These are phyloP conservation scores for Thaumatotibia leucotreta DNA, from an alignment of 1,140 invertebrate species.

Conservation along the genomic window DNA sequence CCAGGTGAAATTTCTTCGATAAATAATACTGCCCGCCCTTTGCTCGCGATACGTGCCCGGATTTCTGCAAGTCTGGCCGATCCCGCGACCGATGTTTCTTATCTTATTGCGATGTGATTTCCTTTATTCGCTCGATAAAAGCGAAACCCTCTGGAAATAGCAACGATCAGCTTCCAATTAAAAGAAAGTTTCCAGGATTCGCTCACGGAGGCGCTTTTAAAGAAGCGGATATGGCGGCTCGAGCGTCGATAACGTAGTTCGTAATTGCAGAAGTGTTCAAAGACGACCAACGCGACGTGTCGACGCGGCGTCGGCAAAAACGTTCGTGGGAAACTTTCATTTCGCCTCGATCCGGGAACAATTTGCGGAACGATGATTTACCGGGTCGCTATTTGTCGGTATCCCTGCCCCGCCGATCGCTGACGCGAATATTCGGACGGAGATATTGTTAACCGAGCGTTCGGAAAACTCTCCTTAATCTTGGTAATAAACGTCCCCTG, in stretches of 20 bases:
- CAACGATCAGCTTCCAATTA: not conserved
- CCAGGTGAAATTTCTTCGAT: conserved; percentile 23
- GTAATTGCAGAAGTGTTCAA: conserved; percentile 49
- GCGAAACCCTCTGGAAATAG: not conserved
- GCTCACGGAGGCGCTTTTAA: conserved; percentile 19
- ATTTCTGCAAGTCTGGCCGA: conserved; percentile 16
- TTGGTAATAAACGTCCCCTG: conserved; percentile 28
- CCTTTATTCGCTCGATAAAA: not conserved
- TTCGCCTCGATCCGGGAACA: conserved; percentile 25
- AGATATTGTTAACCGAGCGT: conserved; percentile 25
- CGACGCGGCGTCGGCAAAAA: conserved; percentile 34
- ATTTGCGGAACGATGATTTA: conserved; percentile 40
- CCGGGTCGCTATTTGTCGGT: conserved; percentile 43
- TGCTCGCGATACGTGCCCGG: conserved; percentile 15
- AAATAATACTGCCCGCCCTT: conserved; percentile 24
- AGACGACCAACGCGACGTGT: conserved; percentile 24
- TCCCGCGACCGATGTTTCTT: conserved; percentile 4
- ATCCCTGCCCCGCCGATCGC: conserved; percentile 21
- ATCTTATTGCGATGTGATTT: conserved; percentile 11
- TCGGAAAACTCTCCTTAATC: conserved; percentile 33
- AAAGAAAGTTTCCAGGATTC: not conserved
- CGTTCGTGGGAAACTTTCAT: conserved; percentile 26
- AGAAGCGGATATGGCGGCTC: conserved; percentile 24
- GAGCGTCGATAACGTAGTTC: conserved; percentile 26
- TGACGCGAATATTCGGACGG: conserved; percentile 44